Percentiles rank a stretch among this genome's conserved stretches.
Conservation (phyloP, 2,113 vertebrate species). For the Callaeas wilsoni region DNA sequence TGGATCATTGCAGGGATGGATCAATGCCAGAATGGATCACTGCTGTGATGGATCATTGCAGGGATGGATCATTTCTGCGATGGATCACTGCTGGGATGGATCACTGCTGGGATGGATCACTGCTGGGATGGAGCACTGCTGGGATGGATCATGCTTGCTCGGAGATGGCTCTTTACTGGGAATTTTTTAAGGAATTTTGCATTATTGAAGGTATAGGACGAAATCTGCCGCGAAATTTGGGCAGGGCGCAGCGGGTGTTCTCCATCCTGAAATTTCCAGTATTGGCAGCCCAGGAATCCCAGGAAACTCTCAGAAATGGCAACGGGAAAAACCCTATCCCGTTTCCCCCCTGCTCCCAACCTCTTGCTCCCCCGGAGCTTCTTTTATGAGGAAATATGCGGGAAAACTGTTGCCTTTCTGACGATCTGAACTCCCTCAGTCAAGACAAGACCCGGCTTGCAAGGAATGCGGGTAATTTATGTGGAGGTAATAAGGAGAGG, state of each 20-base stretch:
- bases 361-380: not conserved
- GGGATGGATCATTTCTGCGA: too few relatives aligned
- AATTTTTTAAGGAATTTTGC: not conserved
- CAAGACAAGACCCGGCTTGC: not conserved
- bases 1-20: too few relatives aligned
- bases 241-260: not conserved
- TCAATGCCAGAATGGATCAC: too few relatives aligned
- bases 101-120: too few relatives aligned
- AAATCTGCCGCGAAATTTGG: not conserved
- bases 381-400: not conserved
- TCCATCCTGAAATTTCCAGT: not conserved
- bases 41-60: too few relatives aligned
- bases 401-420: not conserved
- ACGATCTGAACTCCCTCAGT: not conserved
- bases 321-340: not conserved
- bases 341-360: not conserved
- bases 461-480: conserved; percentile 43
- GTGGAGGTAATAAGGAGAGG: not conserved
- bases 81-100: too few relatives aligned
- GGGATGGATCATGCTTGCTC: not conserved
- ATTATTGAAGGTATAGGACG: not conserved
- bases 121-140: too few relatives aligned
- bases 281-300: not conserved
- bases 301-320: not conserved
- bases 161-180: not conserved